A percentile compares a stretch with the other conserved stretches of the same genome.
Evolutionary conservation across 2,797 vertebrate genomes (phyloP).

Genomic region (Spinibarbus caldwelli): DNA sequence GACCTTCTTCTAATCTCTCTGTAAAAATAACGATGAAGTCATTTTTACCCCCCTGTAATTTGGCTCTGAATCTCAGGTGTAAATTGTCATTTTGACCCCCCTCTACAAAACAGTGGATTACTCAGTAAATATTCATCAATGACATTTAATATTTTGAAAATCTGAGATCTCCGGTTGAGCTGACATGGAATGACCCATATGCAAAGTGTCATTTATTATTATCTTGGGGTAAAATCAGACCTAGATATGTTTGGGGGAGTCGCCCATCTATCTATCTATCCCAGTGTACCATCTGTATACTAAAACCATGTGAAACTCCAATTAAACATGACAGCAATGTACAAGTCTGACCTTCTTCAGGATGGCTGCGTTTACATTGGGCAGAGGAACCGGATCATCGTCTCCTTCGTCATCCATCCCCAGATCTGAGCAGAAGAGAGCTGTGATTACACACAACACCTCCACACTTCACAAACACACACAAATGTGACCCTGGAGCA

Average conservation of each 20-base stretch:
- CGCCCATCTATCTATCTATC: neutral
- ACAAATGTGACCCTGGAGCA: too few relatives aligned
- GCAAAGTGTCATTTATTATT: neutral
- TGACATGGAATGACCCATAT: neutral
- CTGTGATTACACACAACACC: neutral
- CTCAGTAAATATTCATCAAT: neutral
- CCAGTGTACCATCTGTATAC: too few relatives aligned
- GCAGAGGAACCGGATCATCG: conserved; percentile 97
- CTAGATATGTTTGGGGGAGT: neutral
- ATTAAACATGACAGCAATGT: neutral
- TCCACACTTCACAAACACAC: neutral
- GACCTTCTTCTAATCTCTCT: too few relatives aligned
- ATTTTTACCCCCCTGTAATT: too few relatives aligned
- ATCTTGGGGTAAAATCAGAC: neutral
- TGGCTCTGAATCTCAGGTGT: too few relatives aligned
- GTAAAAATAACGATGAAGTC: too few relatives aligned
- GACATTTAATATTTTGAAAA: neutral
- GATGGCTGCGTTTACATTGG: conserved; percentile 98
- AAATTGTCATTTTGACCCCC: neutral
- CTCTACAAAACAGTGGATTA: neutral
- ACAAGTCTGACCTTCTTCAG: conserved; percentile 90
- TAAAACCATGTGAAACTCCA: neutral
- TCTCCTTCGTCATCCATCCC: conserved; percentile 99
- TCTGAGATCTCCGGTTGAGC: neutral
- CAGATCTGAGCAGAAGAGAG: conserved; percentile 82